Conservation (phyloP, 2,113 vertebrate genomes). For the Otolemur garnettii region DNA sequence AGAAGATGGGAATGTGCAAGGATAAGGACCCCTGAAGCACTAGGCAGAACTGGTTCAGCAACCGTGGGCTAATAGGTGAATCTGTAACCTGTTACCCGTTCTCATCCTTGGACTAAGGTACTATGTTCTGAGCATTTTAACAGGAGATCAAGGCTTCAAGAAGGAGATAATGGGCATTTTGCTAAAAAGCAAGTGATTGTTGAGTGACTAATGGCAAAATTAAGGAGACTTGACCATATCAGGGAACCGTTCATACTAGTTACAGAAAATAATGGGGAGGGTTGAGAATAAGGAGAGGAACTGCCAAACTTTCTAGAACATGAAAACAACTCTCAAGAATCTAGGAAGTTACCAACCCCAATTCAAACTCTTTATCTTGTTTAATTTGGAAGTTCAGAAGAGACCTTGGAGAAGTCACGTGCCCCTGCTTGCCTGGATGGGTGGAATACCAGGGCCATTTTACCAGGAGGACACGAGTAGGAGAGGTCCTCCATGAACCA, state of each 20-base stretch:
- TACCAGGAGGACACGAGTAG: background rate
- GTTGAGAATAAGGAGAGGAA: background rate
- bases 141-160: background rate
- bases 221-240: background rate
- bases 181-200: background rate
- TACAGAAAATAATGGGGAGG: background rate
- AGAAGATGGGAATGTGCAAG: background rate
- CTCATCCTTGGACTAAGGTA: background rate
- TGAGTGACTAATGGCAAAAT: background rate
- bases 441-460: background rate
- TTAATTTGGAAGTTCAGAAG: slow-evolving; percentile 18
- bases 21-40: no score
- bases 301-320: background rate
- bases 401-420: background rate
- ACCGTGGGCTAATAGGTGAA: no score
- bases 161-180: background rate
- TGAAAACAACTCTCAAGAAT: background rate
- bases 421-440: background rate
- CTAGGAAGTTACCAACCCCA: background rate
- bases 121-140: background rate
- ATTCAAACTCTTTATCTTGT: background rate
- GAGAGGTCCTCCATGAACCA: background rate
- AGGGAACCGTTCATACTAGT: background rate
- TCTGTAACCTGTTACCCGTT: background rate
- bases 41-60: background rate